Evolutionary conservation across 23 tunicate species (phyloP).

Genomic region (Trididemnum miniatum): DNA sequence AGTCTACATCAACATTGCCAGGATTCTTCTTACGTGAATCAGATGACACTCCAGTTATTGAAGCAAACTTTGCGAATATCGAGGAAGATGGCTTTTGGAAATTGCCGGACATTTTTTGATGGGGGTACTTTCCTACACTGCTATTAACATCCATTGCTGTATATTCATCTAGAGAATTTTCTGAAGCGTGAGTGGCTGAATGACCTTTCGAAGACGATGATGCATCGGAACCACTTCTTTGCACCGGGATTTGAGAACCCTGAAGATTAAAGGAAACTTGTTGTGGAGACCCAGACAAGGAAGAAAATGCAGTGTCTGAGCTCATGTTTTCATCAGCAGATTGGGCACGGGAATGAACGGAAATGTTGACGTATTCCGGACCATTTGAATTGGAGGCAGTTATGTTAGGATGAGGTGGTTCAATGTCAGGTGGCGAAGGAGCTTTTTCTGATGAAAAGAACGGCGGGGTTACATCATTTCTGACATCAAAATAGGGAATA

Average conservation of each 20-base stretch:
- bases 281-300: slow-evolving; percentile 62
- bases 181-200: background rate
- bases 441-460: slow-evolving; percentile 17
- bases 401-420: slow-evolving; percentile 36
- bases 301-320: slow-evolving; percentile 49
- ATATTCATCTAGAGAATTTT: slow-evolving; percentile 29
- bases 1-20: background rate
- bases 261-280: background rate
- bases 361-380: slow-evolving; percentile 46
- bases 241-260: background rate
- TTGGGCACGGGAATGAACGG: slow-evolving; percentile 66
- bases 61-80: slow-evolving; percentile 11
- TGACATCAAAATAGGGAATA: slow-evolving; percentile 14
- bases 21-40: background rate
- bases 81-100: slow-evolving; percentile 1
- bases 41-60: background rate
- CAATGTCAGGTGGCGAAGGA: slow-evolving; percentile 54
- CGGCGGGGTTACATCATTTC: background rate
- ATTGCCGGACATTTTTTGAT: slow-evolving; percentile 15
- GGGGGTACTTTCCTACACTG: slow-evolving; percentile 24
- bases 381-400: slow-evolving; percentile 1
- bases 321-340: slow-evolving; percentile 68
- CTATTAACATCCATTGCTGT: slow-evolving; percentile 32
- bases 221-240: background rate
- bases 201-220: slow-evolving; percentile 28